Percentiles rank a stretch among this genome's conserved stretches.
Conservation (phyloP, 2,888 invertebrate species). For the Bellardia pandia region DNA sequence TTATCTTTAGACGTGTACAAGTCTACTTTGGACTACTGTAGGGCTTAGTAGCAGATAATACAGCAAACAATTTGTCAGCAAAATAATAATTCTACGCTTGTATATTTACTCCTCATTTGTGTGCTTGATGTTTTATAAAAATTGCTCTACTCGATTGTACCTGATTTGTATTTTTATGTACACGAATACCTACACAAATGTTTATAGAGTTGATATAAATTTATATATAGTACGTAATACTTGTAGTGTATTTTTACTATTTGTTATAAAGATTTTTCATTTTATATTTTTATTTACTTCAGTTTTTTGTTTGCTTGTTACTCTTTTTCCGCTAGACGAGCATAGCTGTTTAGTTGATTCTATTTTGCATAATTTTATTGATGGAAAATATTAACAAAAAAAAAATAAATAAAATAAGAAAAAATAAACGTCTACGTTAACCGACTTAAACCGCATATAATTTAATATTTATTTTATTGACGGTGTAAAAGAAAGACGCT, state of each 20-base stretch:
- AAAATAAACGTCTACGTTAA: neutral
- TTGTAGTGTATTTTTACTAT: neutral
- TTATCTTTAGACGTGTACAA: too few species aligned
- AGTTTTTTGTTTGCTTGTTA: neutral
- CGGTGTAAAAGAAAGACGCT: neutral
- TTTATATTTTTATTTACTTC: constrained; percentile 6
- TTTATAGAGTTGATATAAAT: neutral
- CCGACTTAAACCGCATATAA: constrained; percentile 7
- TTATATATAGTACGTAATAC: neutral
- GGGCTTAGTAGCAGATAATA: neutral
- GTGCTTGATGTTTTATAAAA: constrained; percentile 5
- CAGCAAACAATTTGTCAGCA: constrained; percentile 23
- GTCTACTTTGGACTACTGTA: neutral
- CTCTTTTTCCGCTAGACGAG: constrained; percentile 17
- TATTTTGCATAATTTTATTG: constrained; percentile 53
- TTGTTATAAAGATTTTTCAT: neutral
- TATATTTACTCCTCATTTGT: constrained; percentile 10
- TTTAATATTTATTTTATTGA: constrained; percentile 4
- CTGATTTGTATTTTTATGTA: constrained; percentile 5
- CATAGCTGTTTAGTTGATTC: constrained; percentile 34
- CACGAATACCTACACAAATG: neutral
- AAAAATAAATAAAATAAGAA: neutral
- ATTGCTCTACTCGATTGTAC: neutral
- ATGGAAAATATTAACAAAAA: constrained; percentile 41
- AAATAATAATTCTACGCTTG: neutral